Conservation (phyloP, 2,888 invertebrate species). For the Caenorhabditis angaria region DNA sequence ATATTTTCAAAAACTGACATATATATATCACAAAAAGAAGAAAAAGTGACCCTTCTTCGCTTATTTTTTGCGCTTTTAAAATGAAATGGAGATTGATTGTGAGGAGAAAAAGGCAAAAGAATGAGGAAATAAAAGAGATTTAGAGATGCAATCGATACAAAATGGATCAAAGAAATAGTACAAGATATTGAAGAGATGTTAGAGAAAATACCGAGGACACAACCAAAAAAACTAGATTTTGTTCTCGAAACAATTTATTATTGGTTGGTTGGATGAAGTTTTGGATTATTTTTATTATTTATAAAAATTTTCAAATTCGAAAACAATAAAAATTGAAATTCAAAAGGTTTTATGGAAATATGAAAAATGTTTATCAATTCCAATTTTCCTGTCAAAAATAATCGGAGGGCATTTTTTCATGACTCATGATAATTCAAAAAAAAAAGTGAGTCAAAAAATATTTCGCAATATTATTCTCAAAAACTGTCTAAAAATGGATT, state of each 20-base stretch:
- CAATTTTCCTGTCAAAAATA: background rate
- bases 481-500: too few species aligned
- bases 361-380: slow-evolving; percentile 1
- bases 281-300: too few species aligned
- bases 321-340: background rate
- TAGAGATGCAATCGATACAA: background rate
- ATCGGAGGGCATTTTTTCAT: background rate
- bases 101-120: background rate
- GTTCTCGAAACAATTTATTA: too few species aligned
- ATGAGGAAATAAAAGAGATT: background rate
- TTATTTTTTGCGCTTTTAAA: background rate
- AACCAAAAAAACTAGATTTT: background rate
- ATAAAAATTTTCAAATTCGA: background rate
- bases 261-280: too few species aligned
- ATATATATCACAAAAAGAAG: slow-evolving; percentile 10
- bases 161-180: background rate
- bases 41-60: background rate
- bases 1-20: background rate
- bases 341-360: background rate
- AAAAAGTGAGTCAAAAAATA: background rate
- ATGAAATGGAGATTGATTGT: background rate
- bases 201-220: background rate
- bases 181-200: background rate
- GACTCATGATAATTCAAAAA: background rate
- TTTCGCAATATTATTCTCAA: background rate